Percentiles rank a stretch among this genome's conserved stretches.
These are phyloP conservation scores for Trichoplax adhaerens DNA, from an alignment of 37 sponge, comb jelly and placozoan genomes.

Conservation along the genomic window DNA sequence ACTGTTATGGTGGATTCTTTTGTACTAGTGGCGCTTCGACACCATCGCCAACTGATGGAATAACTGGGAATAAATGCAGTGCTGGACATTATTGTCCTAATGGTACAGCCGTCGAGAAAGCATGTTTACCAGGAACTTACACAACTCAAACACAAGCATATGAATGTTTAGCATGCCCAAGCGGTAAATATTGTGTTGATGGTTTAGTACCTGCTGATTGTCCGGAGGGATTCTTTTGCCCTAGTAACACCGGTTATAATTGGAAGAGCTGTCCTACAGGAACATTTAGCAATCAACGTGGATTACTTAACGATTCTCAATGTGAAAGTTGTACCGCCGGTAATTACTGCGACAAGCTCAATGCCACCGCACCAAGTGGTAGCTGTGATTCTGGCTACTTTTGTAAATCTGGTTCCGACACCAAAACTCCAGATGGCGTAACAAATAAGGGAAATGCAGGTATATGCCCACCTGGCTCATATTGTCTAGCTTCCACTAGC, in stretches of 20 bases:
- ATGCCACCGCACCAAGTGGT: slow-evolving; percentile 5
- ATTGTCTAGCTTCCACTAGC: background rate
- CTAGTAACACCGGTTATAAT: background rate
- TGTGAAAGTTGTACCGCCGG: slow-evolving; percentile 18
- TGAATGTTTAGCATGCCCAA: slow-evolving; percentile 8
- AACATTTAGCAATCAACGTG: slow-evolving; percentile 11
- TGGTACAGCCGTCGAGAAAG: background rate
- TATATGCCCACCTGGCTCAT: slow-evolving; percentile 1
- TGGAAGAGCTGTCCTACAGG: slow-evolving; percentile 15
- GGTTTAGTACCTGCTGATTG: slow-evolving; percentile 5
- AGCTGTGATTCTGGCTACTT: slow-evolving; percentile 22
- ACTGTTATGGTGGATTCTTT: too few relatives aligned
- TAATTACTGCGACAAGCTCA: slow-evolving; percentile 12
- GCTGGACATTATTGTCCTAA: slow-evolving; percentile 8
- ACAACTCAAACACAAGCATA: background rate
- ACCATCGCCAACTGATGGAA: slow-evolving; percentile 3
- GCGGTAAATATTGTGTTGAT: slow-evolving; percentile 17
- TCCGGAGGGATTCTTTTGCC: slow-evolving; percentile 6
- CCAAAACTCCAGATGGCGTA: slow-evolving; percentile 17
- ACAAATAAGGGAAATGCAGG: slow-evolving; percentile 8
- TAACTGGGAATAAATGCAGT: background rate
- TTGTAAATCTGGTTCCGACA: slow-evolving; percentile 17
- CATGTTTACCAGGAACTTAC: slow-evolving; percentile 17
- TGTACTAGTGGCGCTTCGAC: background rate
- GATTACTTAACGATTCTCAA: slow-evolving; percentile 9